A percentile compares a stretch with the other conserved stretches of the same genome.
Conservation (phyloP, 2,113 vertebrate genomes). For the Osmerus eperlanus region DNA sequence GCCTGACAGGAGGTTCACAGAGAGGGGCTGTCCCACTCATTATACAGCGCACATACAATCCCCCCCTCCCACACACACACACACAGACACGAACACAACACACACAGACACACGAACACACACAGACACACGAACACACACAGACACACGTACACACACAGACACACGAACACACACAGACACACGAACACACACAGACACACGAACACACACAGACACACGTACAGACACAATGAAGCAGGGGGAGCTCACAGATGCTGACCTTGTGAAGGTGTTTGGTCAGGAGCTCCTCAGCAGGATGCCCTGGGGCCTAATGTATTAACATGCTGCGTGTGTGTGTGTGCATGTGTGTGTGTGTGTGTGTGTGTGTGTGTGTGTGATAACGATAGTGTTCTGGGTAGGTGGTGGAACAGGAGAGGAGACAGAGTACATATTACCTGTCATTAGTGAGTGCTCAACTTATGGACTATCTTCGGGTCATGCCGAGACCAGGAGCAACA, state of each 20-base stretch:
- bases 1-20: too few species aligned
- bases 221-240: slow-evolving; percentile 11
- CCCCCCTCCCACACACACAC: slow-evolving; percentile 18
- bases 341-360: slow-evolving; percentile 3
- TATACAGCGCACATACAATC: slow-evolving; percentile 10
- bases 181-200: slow-evolving; percentile 26
- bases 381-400: neutral
- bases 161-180: slow-evolving; percentile 4
- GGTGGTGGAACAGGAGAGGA: too few species aligned
- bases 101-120: slow-evolving; percentile 31
- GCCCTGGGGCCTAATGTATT: slow-evolving; percentile 9
- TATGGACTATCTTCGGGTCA: too few species aligned
- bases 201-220: slow-evolving; percentile 30
- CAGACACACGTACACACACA: slow-evolving; percentile 30
- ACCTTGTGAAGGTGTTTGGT: slow-evolving; percentile 42
- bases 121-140: slow-evolving; percentile 15
- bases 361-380: slow-evolving; percentile 14
- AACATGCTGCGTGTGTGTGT: slow-evolving; percentile 18
- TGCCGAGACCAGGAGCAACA: too few species aligned
- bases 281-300: too few species aligned
- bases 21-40: neutral
- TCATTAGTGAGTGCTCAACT: neutral
- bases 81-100: too few species aligned
- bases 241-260: slow-evolving; percentile 59
- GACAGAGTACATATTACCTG: too few species aligned